Evolutionary conservation across 2,888 invertebrate genomes (phyloP).

Genomic region (Lithophane ornitopus): DNA sequence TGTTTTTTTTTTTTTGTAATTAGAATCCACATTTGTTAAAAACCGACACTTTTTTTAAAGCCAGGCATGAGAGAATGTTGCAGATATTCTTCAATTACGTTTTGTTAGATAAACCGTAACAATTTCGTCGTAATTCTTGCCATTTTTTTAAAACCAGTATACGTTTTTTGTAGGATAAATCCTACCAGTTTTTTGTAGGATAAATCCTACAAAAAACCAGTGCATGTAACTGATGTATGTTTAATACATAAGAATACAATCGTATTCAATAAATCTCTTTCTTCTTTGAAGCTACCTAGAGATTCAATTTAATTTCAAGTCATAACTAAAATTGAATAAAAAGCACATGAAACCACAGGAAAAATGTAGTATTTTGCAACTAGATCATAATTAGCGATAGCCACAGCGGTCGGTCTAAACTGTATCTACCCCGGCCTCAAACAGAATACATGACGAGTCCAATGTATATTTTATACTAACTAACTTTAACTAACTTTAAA

Average conservation of each 20-base stretch:
- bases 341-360: slow-evolving; percentile 29
- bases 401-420: slow-evolving; percentile 16
- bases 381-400: slow-evolving; percentile 47
- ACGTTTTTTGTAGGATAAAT: neutral
- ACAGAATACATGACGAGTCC: slow-evolving; percentile 41
- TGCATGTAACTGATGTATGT: neutral
- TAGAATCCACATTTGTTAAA: neutral
- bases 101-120: neutral
- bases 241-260: neutral
- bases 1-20: no score
- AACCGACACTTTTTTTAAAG: neutral
- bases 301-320: neutral
- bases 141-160: neutral
- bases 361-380: slow-evolving; percentile 34
- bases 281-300: neutral
- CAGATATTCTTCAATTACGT: neutral
- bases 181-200: neutral
- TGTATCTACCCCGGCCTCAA: slow-evolving; percentile 13
- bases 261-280: neutral
- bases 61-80: neutral
- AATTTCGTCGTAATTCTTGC: neutral
- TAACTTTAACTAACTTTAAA: no score
- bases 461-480: no score
- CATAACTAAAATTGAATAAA: neutral
- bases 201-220: neutral